Evolutionary conservation across 1,140 invertebrate genomes (phyloP).

Genomic region (Leptoteleia sp.): DNA sequence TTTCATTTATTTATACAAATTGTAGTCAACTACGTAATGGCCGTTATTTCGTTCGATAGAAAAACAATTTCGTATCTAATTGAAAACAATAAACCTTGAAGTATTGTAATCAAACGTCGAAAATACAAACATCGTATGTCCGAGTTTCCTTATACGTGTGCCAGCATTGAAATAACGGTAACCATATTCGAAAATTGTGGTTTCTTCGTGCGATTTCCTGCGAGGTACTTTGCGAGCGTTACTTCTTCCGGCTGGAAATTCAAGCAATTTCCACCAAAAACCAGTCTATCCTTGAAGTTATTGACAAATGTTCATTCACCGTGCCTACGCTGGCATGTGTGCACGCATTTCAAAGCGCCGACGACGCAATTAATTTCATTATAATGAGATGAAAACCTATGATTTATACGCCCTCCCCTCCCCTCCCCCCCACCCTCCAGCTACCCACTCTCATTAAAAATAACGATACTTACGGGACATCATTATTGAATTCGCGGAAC

Average conservation of each 20-base stretch:
- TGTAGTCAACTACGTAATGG: no score
- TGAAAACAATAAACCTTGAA: no score
- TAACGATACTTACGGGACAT: conserved; percentile 57
- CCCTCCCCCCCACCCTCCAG: no score
- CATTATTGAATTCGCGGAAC: conserved; percentile 42
- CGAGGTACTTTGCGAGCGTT: conserved; percentile 22
- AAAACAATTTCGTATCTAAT: no score
- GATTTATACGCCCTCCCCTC: conserved; percentile 22
- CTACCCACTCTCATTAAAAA: conserved; percentile 60
- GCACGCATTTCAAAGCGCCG: conserved; percentile 30
- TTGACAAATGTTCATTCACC: conserved; percentile 32
- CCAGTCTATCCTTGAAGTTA: conserved; percentile 20
- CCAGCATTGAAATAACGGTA: conserved; percentile 13
- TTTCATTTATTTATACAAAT: no score
- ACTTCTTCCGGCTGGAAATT: conserved; percentile 16
- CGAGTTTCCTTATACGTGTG: conserved; percentile 1
- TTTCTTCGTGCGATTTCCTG: conserved; percentile 14
- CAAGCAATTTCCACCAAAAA: conserved; percentile 26
- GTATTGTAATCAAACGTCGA: no score
- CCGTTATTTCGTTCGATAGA: no score
- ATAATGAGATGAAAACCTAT: conserved; percentile 36
- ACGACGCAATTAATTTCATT: conserved; percentile 59
- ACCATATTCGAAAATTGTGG: conserved; percentile 15
- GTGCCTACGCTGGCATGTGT: conserved; percentile 26
- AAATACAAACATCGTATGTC: conserved; percentile 1